Percentiles rank a stretch among this genome's conserved stretches.
phyloP scores from a whole-genome alignment of 2,113 vertebrate species.

The Malurus elegans region DNA sequence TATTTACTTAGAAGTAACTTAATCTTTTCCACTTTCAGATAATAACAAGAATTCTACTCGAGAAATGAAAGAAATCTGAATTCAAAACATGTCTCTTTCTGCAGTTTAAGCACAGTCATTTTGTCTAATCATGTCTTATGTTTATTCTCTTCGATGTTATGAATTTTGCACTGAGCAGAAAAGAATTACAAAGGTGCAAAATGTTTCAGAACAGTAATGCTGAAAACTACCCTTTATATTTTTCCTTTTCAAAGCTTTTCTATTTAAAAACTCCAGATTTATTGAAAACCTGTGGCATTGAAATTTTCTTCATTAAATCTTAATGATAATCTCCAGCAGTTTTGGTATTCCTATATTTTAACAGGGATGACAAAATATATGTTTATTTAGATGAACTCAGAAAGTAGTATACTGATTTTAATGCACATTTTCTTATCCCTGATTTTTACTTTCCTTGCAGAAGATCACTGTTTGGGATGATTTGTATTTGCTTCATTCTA shows the following conservation, averaged over 20 bases:
- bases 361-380: neutral
- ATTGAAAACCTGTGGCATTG: neutral
- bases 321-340: neutral
- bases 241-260: neutral
- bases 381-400: neutral
- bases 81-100: neutral
- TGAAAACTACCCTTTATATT: constrained; percentile 7
- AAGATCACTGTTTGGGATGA: neutral
- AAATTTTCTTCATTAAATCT: neutral
- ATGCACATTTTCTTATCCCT: neutral
- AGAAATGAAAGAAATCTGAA: neutral
- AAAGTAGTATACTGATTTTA: neutral
- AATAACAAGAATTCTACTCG: neutral
- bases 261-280: neutral
- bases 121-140: neutral
- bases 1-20: neutral
- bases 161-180: neutral
- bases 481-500: neutral
- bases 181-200: neutral
- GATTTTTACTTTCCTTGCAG: neutral
- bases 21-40: neutral
- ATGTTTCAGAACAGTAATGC: neutral
- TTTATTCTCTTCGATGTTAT: neutral
- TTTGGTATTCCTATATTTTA: neutral
- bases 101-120: neutral